Conservation (phyloP, 2,888 invertebrate species). For the Apamea sordens region DNA sequence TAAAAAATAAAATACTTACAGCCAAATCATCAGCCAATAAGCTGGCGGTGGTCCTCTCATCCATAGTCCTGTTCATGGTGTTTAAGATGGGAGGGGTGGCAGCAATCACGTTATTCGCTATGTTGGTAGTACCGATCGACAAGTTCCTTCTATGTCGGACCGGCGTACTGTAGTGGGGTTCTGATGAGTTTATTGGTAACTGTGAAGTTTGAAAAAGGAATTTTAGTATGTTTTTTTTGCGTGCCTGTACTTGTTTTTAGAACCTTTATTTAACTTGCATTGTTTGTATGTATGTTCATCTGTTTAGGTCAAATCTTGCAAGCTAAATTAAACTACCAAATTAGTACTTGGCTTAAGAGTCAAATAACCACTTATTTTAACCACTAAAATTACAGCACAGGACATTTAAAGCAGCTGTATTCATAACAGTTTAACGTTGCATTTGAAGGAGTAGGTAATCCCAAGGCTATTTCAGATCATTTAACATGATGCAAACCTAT, state of each 20-base stretch:
- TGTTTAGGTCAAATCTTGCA: too few relatives aligned
- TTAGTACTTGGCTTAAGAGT: too few relatives aligned
- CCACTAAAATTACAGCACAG: neutral
- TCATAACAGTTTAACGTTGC: neutral
- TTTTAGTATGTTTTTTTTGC: neutral
- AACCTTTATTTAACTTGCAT: too few relatives aligned
- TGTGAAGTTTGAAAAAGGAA: conserved; percentile 54
- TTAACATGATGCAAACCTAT: neutral
- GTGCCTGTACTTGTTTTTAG: neutral
- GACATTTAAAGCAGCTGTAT: neutral
- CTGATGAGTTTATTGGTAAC: conserved; percentile 81
- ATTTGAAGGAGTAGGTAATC: neutral
- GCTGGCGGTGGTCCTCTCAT: conserved; percentile 90
- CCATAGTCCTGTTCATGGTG: conserved; percentile 91
- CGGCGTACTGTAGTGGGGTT: conserved; percentile 89
- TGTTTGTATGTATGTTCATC: too few relatives aligned
- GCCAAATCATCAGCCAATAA: conserved; percentile 91
- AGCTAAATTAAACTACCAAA: too few relatives aligned
- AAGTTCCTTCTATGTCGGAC: conserved; percentile 87
- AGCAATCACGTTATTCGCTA: conserved; percentile 79
- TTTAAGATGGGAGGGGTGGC: conserved; percentile 77
- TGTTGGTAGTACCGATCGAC: conserved; percentile 87
- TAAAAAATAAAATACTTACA: conserved; percentile 73
- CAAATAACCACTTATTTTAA: neutral
- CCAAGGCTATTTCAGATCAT: neutral